phyloP scores from a whole-genome alignment of 2,888 invertebrate species.

The Yponomeuta sedellus region DNA sequence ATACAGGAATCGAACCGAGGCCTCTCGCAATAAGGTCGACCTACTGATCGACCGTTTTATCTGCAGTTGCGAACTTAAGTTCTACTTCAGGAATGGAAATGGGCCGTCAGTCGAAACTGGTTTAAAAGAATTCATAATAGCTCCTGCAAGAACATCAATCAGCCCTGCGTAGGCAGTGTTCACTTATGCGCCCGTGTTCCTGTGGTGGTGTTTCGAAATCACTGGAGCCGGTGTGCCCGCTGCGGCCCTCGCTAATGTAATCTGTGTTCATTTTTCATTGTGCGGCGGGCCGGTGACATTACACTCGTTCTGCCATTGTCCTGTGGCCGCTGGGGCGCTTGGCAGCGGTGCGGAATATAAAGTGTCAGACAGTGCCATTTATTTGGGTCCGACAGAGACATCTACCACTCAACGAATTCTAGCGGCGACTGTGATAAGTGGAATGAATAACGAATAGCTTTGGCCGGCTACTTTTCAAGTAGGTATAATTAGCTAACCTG shows the following conservation, averaged over 20 bases:
- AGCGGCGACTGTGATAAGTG: background rate
- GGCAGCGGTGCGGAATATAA: constrained; percentile 40
- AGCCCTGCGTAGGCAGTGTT: background rate
- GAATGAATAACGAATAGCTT: background rate
- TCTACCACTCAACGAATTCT: background rate
- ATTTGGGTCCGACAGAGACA: background rate
- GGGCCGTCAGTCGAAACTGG: too few relatives aligned
- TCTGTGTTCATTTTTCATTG: constrained; percentile 31
- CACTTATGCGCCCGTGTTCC: background rate
- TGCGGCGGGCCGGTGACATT: constrained; percentile 17
- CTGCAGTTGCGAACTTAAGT: too few relatives aligned
- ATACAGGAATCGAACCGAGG: too few relatives aligned
- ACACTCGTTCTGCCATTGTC: constrained; percentile 36
- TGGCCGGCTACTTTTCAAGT: background rate
- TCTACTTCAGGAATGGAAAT: too few relatives aligned
- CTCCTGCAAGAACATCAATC: background rate
- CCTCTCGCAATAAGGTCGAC: too few relatives aligned
- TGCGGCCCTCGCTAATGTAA: constrained; percentile 35
- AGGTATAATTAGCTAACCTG: background rate
- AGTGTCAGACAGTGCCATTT: constrained; percentile 21
- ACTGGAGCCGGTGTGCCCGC: constrained; percentile 27
- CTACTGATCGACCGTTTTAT: too few relatives aligned
- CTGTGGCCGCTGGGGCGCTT: constrained; percentile 16
- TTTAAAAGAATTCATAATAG: background rate
- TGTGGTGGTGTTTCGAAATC: background rate